phyloP scores from a whole-genome alignment of 1,140 invertebrate genomes.

The Rhopalosiphum padi region DNA sequence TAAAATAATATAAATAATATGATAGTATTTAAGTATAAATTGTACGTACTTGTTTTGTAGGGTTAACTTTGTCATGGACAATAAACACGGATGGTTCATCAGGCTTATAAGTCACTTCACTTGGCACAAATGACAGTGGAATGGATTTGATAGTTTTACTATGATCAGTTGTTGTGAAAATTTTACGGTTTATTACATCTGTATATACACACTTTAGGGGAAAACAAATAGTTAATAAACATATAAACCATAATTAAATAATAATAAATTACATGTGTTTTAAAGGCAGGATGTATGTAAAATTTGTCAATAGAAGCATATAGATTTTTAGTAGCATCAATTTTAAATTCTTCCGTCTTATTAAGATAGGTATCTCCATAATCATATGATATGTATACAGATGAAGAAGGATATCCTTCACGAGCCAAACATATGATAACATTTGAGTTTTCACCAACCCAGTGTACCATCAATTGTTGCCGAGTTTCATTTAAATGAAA shows the following conservation, averaged over 20 bases:
- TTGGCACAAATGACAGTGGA: conserved; percentile 76
- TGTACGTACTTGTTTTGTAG: conserved; percentile 71
- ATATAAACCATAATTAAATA: not conserved
- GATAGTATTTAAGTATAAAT: conserved; percentile 50
- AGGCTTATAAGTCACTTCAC: conserved; percentile 77
- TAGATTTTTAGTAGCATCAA: conserved; percentile 65
- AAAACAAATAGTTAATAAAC: conserved; percentile 58
- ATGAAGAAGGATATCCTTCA: conserved; percentile 71
- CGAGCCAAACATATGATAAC: conserved; percentile 86
- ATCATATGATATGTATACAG: conserved; percentile 84
- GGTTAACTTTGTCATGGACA: conserved; percentile 77
- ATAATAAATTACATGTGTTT: conserved; percentile 73
- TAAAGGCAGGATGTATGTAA: conserved; percentile 80
- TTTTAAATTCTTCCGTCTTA: conserved; percentile 73
- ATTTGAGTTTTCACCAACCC: conserved; percentile 84
- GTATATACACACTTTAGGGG: conserved; percentile 82
- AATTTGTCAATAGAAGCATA: conserved; percentile 82
- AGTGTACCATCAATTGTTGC: conserved; percentile 87
- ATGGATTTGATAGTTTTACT: conserved; percentile 69
- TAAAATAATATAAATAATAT: not conserved
- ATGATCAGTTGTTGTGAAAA: conserved; percentile 80
- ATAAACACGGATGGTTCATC: conserved; percentile 69
- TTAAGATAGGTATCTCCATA: conserved; percentile 82
- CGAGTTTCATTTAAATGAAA: conserved; percentile 82
- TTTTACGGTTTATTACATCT: conserved; percentile 77